These are phyloP conservation scores for Latheticus oryzae DNA, from an alignment of 2,888 invertebrate species.

Conservation along the genomic window DNA sequence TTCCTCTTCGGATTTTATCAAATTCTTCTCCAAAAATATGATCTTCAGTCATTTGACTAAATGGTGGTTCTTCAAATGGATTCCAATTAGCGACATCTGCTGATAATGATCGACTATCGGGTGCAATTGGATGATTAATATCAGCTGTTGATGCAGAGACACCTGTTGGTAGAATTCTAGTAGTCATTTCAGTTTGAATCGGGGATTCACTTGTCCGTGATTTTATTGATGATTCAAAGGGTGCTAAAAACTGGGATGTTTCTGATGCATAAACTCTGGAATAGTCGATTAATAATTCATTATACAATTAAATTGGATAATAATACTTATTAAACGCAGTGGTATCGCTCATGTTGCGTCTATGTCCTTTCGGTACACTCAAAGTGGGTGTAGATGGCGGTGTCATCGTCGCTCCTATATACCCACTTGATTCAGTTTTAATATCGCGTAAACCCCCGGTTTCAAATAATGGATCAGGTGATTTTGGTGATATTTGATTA, in stretches of 20 bases:
- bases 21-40: constrained; percentile 86
- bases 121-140: constrained; percentile 57
- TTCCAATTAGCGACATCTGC: constrained; percentile 83
- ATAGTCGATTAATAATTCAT: neutral
- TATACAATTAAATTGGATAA: neutral
- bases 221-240: constrained; percentile 77
- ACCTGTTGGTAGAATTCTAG: constrained; percentile 57
- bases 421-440: constrained; percentile 60
- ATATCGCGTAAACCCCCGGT: constrained; percentile 52
- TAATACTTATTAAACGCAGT: constrained; percentile 83
- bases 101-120: constrained; percentile 62
- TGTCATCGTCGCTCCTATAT: constrained; percentile 57
- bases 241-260: constrained; percentile 79
- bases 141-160: constrained; percentile 64
- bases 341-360: constrained; percentile 87
- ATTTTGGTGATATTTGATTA: constrained; percentile 54
- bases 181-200: constrained; percentile 46
- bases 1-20: constrained; percentile 82
- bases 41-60: constrained; percentile 82
- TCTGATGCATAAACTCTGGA: constrained; percentile 78
- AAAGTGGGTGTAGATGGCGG: constrained; percentile 63
- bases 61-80: constrained; percentile 83
- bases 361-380: constrained; percentile 70
- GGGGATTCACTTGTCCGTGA: constrained; percentile 64
- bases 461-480: constrained; percentile 54